These are phyloP conservation scores for Equus quagga DNA, from an alignment of 2,113 vertebrate genomes.

Conservation along the genomic window DNA sequence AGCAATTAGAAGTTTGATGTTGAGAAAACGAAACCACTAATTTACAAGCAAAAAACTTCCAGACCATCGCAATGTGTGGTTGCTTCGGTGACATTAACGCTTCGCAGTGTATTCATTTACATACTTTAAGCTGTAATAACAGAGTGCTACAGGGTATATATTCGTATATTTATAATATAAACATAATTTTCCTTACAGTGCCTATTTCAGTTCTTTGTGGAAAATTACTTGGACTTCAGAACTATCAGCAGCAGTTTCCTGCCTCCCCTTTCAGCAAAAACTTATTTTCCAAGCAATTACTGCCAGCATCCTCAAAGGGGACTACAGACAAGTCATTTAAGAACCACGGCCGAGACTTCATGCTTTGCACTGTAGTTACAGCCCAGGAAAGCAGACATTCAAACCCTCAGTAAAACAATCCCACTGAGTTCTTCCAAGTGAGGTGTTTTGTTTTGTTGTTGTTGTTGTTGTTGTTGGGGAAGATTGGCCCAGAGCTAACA, in stretches of 20 bases:
- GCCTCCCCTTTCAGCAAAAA: conserved; percentile 10
- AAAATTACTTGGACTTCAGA: conserved; percentile 46
- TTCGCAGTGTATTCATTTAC: not conserved
- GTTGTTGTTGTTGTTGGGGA: too few species aligned
- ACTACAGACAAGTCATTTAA: not conserved
- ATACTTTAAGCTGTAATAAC: not conserved
- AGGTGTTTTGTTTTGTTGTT: not conserved
- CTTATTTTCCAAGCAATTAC: not conserved
- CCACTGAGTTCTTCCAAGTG: not conserved
- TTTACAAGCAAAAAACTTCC: not conserved
- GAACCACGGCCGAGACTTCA: not conserved
- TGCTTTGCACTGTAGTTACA: not conserved
- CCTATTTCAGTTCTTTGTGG: conserved; percentile 28
- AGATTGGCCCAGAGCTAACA: too few species aligned
- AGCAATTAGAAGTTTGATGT: not conserved
- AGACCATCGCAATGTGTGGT: not conserved
- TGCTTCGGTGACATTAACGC: not conserved
- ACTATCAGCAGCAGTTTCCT: not conserved
- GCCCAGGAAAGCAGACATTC: not conserved
- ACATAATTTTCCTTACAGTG: not conserved
- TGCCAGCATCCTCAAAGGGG: not conserved
- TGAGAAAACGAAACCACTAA: conserved; percentile 21
- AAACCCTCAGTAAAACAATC: not conserved
- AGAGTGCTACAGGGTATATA: not conserved
- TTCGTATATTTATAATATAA: not conserved